These are phyloP conservation scores for Heliconius erato DNA, from an alignment of 2,888 invertebrate genomes.

Conservation along the genomic window DNA sequence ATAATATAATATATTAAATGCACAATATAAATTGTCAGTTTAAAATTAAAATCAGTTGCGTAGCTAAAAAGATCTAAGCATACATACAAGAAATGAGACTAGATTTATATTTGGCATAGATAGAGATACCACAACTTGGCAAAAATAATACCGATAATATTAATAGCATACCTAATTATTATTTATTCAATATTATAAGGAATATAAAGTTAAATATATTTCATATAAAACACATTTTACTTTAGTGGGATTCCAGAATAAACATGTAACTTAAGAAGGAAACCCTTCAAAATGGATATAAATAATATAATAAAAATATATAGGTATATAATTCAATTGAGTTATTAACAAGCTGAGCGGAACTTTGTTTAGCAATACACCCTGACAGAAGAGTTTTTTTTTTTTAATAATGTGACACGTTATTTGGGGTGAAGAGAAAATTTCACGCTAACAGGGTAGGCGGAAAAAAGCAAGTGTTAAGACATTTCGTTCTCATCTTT, in stretches of 20 bases:
- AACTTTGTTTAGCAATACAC: background rate
- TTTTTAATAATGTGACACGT: background rate
- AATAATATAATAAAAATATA: conserved; percentile 27
- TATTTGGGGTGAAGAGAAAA: background rate
- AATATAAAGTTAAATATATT: background rate
- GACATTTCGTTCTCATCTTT: too few species aligned
- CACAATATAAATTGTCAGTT: too few species aligned
- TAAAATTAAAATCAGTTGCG: background rate
- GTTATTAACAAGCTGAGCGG: conserved; percentile 8
- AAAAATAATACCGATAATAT: background rate
- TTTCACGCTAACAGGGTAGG: too few species aligned
- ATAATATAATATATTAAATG: too few species aligned
- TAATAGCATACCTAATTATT: background rate
- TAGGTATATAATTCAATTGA: conserved; percentile 25
- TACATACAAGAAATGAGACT: too few species aligned
- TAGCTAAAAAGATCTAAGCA: background rate
- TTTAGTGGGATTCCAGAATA: conserved; percentile 22
- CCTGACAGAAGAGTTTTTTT: background rate
- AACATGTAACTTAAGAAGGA: conserved; percentile 23
- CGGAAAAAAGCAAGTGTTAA: too few species aligned
- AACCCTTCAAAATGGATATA: conserved; percentile 28
- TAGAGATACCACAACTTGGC: background rate
- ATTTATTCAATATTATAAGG: background rate
- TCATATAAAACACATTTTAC: background rate
- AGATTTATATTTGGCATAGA: background rate